Evolutionary conservation across 2,888 invertebrate species (phyloP), one percentile per base, ranked within the genome.

Genomic region (Serripes groenlandicus): DNA sequence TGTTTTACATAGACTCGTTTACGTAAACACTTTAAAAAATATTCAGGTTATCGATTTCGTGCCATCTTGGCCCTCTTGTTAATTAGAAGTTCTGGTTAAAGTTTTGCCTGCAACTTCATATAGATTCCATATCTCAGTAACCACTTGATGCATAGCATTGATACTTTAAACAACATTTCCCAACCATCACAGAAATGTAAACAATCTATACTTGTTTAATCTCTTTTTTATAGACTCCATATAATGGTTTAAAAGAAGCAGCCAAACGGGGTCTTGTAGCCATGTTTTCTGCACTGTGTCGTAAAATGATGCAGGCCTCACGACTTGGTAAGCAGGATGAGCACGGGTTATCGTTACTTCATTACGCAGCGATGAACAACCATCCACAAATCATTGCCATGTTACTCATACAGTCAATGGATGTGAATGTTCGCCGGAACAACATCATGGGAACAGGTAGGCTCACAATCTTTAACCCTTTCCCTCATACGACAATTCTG

Each of bases 281-380:
- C 64, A 92, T 94, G 85, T 94, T 95, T 75, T 87, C 90, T 34
- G 89, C 93, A 11, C 89, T 94, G 71, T 90, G 90, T 69, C 88
- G 94, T 11, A 94, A 94, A 82, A 88, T 91, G 83, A 91, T 92
- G 35, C 92, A 93, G 32, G 87, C 90, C 1, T 91, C 93, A 18
- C 90, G 93, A 15, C 90, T 95, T 28, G 89, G 90, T 52, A 94
- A 94, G 79, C 94, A 93, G 73, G 94, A 95, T 86, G 94, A 94
- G 74, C 88, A 90, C 35, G 95, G 95, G 1, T 76, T 94, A 60
- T 92, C 94, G 5, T 88, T 94, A 37, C 88, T 94, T 18, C 95
- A 95, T 78, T 91, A 94, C 70, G 94, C 94, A 0, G 94, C 94
- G 68, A 93, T 94, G 86, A 89, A 93, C 89, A 94, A 94, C 86